Base-by-base conservation (phyloP, 2,888 invertebrate species). In the Kryphioiulus occultus region DNA sequence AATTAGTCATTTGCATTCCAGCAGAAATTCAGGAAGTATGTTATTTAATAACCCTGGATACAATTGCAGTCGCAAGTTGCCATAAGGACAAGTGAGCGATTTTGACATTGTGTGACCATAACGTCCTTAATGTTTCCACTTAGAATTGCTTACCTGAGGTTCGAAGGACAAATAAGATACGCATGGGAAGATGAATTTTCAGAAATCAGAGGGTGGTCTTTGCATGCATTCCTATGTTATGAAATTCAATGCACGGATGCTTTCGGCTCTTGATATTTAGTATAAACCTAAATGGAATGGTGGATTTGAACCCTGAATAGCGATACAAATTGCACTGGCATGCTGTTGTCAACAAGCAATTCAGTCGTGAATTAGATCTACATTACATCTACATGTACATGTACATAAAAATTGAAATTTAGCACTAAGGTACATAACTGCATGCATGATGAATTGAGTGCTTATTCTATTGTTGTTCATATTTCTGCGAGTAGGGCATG, bases 121-220 rank as follows among this genome's bases (percentile, higher is more conserved):
- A 12, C 19, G 47, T 47, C 47, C 17, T 47, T 47, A 47, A 59
- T 22, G 22, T 59, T 59, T 22, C 59, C n/a, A 59, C 59, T 59
- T 10, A 7, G 59, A 59, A 59, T 22, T 22, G 17, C 22, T 7
- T 59, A 4, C 59, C 4, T 59, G 59, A 22, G 22, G n/a, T 59
- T 59, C 22, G 59, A 59, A 17, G 59, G 59, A 59, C 22, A 22
- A 22, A 22, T 22, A 59, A n/a, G 22, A 59, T 17, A 59, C 22
- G 59, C 22, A 59, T 59, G 59, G 22, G 59, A 59, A 59, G 9
- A 59, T 59, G n/a, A 59, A 59, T 59, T 59, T 59, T 59, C 59
- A 59, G 59, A 59, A 59, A 59, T 59, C 59, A 22, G 59, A 59
- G 59, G 59, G 59, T 59, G 59, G 59, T 59, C 59, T 59, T 17